These are phyloP conservation scores for Lycia hirtaria DNA, from an alignment of 2,888 invertebrate species.

Conservation along the genomic window DNA sequence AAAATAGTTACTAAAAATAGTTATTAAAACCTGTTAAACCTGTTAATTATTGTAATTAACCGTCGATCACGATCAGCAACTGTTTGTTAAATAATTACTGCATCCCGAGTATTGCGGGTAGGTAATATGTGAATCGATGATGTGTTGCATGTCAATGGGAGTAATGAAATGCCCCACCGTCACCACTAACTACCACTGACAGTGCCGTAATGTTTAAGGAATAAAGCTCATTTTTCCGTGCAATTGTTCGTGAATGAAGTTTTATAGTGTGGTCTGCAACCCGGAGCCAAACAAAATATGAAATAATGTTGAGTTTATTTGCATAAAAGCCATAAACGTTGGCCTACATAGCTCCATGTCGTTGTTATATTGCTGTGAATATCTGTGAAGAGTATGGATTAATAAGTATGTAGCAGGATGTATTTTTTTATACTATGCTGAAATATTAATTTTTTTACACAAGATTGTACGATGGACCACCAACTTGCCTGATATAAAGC, in stretches of 20 bases:
- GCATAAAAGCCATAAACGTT: conserved; percentile 61
- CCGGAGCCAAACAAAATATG: conserved; percentile 62
- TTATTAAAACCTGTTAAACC: background rate
- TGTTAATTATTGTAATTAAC: conserved; percentile 20
- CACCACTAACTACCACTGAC: conserved; percentile 31
- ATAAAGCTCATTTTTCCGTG: conserved; percentile 38
- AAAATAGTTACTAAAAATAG: no score
- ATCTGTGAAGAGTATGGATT: conserved; percentile 28
- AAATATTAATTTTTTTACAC: no score
- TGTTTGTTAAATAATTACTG: conserved; percentile 51
- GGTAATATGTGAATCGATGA: conserved; percentile 62
- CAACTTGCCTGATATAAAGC: no score
- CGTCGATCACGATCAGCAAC: conserved; percentile 43
- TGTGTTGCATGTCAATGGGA: conserved; percentile 68
- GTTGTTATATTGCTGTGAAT: conserved; percentile 55
- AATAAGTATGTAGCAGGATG: background rate
- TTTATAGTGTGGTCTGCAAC: conserved; percentile 48
- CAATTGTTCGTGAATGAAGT: conserved; percentile 30
- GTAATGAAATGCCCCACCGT: conserved; percentile 59
- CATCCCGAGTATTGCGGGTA: conserved; percentile 58
- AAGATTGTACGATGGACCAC: no score
- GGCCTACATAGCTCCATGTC: conserved; percentile 53
- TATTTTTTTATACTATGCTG: background rate
- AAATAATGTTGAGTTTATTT: conserved; percentile 62
- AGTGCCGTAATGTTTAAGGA: conserved; percentile 19